These are phyloP conservation scores for Trematocara variabile DNA, from an alignment of 2,113 vertebrate genomes.

Conservation along the genomic window DNA sequence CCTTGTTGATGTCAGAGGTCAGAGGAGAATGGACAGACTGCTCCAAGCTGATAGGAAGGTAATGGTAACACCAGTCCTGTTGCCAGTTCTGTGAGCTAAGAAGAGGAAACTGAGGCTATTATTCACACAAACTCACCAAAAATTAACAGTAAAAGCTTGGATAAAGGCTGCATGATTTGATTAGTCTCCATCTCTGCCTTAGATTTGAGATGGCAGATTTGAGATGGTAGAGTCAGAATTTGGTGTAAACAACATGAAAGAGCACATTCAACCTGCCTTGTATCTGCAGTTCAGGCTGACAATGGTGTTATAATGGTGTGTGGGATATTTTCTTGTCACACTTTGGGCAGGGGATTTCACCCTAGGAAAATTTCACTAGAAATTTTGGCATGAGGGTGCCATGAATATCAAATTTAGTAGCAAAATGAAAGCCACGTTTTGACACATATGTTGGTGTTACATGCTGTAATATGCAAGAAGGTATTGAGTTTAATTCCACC, in stretches of 20 bases:
- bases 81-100: background rate
- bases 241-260: background rate
- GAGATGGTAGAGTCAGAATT: background rate
- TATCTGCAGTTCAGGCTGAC: background rate
- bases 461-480: background rate
- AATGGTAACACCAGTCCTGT: background rate
- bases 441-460: background rate
- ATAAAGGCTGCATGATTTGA: background rate
- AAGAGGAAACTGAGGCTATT: background rate
- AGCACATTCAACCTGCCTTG: background rate
- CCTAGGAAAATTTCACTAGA: background rate
- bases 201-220: background rate
- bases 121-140: background rate
- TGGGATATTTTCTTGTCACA: background rate
- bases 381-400: background rate
- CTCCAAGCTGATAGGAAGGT: background rate
- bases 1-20: background rate
- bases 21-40: background rate
- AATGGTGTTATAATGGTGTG: background rate
- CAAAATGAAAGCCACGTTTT: background rate
- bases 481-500: background rate
- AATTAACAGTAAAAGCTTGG: background rate
- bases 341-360: rapidly evolving
- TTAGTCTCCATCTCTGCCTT: background rate
- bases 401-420: background rate